Conservation (phyloP, 2,797 vertebrate genomes). For the Champsocephalus esox region DNA sequence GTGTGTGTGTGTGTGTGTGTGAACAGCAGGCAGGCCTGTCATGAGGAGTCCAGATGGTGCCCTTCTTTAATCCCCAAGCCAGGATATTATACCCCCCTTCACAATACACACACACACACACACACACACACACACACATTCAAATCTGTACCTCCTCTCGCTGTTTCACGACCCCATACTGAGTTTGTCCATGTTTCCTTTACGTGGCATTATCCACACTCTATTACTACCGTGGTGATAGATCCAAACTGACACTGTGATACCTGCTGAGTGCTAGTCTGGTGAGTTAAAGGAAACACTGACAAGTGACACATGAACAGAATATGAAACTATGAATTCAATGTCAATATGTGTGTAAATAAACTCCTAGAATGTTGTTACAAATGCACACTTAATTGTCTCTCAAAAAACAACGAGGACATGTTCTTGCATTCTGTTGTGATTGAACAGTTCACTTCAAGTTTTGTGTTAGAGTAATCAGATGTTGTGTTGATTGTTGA, state of each 20-base stretch:
- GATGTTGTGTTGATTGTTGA: neutral
- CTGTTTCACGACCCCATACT: conserved; percentile 18
- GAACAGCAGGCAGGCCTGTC: conserved; percentile 76
- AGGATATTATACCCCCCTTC: conserved; percentile 63
- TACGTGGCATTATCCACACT: conserved; percentile 35
- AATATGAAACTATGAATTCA: neutral
- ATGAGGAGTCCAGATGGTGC: conserved; percentile 82
- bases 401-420: neutral
- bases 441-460: neutral
- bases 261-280: neutral
- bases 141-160: conserved; percentile 22
- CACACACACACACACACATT: too few species aligned
- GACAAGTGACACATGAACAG: neutral
- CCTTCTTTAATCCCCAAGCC: conserved; percentile 78
- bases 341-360: neutral
- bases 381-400: neutral
- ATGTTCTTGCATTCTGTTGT: neutral
- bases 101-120: neutral
- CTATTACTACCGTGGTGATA: conserved; percentile 9
- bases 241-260: neutral
- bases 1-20: conserved; percentile 22
- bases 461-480: neutral
- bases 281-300: neutral
- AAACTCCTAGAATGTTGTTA: neutral
- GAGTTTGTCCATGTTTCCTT: conserved; percentile 50